phyloP scores from a whole-genome alignment of 2,113 vertebrate species.

The Neolamprologus sp. region DNA sequence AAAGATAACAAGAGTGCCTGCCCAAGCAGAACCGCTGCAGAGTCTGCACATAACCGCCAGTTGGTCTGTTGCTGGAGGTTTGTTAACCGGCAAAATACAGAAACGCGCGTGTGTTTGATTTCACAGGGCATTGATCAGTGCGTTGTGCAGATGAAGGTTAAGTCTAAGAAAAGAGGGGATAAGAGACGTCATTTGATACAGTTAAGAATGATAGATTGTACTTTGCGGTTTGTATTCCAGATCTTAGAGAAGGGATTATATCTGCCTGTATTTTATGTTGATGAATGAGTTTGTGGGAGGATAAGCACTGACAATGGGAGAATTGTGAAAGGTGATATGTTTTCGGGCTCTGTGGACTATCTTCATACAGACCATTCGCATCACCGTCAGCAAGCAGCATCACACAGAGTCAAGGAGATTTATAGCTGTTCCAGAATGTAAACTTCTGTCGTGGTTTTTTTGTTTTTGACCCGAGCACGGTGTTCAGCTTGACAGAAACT shows the following conservation, averaged over 20 bases:
- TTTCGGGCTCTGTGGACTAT: neutral
- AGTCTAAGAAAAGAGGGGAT: neutral
- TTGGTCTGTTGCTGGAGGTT: neutral
- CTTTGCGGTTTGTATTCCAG: neutral
- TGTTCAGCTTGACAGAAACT: neutral
- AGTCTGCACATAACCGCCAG: neutral
- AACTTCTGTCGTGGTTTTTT: neutral
- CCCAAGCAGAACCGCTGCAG: neutral
- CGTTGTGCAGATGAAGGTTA: neutral
- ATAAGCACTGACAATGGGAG: neutral
- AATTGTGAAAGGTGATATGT: neutral
- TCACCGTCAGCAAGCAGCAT: neutral
- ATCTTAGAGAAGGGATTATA: neutral
- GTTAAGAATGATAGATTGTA: neutral
- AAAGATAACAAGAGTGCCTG: neutral
- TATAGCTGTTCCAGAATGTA: neutral
- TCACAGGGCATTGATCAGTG: neutral
- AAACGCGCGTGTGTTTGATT: neutral
- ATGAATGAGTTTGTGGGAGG: neutral
- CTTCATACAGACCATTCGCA: neutral
- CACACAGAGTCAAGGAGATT: neutral
- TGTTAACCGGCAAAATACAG: neutral
- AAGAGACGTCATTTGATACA: neutral
- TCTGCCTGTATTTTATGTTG: neutral
- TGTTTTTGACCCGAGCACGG: neutral